These are phyloP conservation scores for Melanotaenia nigrans DNA, from an alignment of 2,797 vertebrate genomes.

Conservation along the genomic window DNA sequence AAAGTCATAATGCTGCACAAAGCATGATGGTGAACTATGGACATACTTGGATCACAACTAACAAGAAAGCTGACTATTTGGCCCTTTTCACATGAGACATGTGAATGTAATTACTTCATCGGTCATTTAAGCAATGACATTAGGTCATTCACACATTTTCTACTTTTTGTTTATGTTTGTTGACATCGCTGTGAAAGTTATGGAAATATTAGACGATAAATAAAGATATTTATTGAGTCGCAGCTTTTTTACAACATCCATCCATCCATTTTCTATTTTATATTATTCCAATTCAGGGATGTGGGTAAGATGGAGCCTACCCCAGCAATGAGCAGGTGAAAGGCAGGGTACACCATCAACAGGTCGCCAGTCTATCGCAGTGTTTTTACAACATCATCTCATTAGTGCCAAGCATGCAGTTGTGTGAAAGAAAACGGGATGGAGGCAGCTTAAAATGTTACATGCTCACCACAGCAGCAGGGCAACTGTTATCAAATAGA, in stretches of 20 bases:
- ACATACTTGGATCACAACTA: constrained; percentile 55
- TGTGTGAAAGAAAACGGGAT: too few species aligned
- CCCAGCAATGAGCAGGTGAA: too few species aligned
- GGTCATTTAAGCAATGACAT: not conserved
- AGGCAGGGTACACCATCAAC: too few species aligned
- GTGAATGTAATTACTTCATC: not conserved
- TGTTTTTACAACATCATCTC: too few species aligned
- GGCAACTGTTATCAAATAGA: not conserved
- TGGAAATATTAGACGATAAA: not conserved
- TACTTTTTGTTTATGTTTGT: not conserved
- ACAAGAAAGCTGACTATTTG: constrained; percentile 38
- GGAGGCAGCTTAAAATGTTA: not conserved
- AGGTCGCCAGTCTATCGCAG: too few species aligned
- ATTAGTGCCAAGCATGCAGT: too few species aligned
- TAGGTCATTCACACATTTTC: not conserved
- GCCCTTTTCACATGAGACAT: not conserved
- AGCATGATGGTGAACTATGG: constrained; percentile 20
- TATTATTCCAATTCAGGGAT: too few species aligned
- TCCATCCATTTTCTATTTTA: too few species aligned
- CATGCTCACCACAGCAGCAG: not conserved
- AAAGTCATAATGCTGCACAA: constrained; percentile 57
- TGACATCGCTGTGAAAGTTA: not conserved
- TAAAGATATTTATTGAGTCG: not conserved
- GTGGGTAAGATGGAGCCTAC: too few species aligned
- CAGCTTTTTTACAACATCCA: not conserved